Evolutionary conservation across 2,888 invertebrate species (phyloP), one percentile per base, ranked within the genome.

Genomic region (Dusona sp.): DNA sequence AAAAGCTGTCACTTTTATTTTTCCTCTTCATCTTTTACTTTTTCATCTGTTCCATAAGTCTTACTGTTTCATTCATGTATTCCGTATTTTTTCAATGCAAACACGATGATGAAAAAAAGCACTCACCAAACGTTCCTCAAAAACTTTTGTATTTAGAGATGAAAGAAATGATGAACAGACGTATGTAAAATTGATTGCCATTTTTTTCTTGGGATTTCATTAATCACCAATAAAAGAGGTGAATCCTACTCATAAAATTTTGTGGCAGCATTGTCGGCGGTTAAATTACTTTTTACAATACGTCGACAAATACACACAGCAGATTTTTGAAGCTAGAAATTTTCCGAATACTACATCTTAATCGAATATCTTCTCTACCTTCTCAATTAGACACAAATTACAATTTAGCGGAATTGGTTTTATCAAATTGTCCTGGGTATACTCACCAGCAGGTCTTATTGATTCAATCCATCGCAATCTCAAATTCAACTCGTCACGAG

Each of bases 81-180:
- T 57, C 22, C 16, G 64, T 29, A 22, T 19, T 51, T 33, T 67
- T 19, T 33, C 33, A 29, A 67, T 51, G 67, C 42, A 33, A 54
- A n/a, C 42, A 65, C 70, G 72, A 54, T 83, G 80, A 86, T 86
- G 85, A 83, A 79, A 36, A 70, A 86, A 79, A 86, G 48, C 75
- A 86, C 79, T 86, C 29, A 51, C 13, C 51, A 65, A 42, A 65
- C 57, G 19, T 67, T 64, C n/a, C 29, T 36, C 36, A 19, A 45
- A 42, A 72, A 29, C 22, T 67, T 61, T 48, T 25, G 22, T 29
- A 13, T 38, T 36, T 51, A 2, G 22, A 36, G 19, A 80, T 19
- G n/a, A 25, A 68, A 74, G 16, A 79, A 70, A 65, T 42, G 65
- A 54, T 57, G n/a, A 64, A 75, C 67, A 9, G 45, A 65, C 72